phyloP scores from a whole-genome alignment of 2,888 invertebrate species.

The Tenodera sinensis region DNA sequence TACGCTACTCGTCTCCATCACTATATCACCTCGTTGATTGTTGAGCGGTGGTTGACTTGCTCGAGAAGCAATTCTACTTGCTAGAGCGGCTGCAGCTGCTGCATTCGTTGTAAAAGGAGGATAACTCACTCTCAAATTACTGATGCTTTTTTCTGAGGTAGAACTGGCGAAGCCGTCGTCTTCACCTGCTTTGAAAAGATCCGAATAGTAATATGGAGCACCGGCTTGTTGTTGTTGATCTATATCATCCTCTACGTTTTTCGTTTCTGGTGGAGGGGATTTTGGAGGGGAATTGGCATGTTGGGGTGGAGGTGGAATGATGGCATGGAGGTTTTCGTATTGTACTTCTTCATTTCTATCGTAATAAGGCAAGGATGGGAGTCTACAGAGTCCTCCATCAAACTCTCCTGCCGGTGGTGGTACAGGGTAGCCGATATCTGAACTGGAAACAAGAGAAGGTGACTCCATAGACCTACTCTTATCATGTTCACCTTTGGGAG shows the following conservation, averaged over 20 bases:
- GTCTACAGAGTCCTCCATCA: not conserved
- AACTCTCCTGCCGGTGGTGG: not conserved
- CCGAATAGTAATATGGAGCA: slow-evolving; percentile 85
- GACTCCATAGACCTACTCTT: not conserved
- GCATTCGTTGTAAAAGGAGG: not conserved
- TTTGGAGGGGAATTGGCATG: slow-evolving; percentile 9
- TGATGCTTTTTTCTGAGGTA: slow-evolving; percentile 28
- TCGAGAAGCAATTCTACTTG: not conserved
- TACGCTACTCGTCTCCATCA: slow-evolving; percentile 38
- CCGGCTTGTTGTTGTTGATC: slow-evolving; percentile 48
- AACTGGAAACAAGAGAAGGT: not conserved
- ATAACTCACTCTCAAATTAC: slow-evolving; percentile 8
- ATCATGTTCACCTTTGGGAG: not conserved
- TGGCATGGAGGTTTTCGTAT: slow-evolving; percentile 36
- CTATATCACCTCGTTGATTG: slow-evolving; percentile 63
- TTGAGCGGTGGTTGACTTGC: slow-evolving; percentile 50
- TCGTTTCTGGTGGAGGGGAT: not conserved
- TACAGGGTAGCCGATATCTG: not conserved
- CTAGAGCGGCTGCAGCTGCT: not conserved
- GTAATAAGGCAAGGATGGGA: not conserved
- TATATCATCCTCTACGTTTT: not conserved
- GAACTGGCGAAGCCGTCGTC: slow-evolving; percentile 32
- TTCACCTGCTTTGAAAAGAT: slow-evolving; percentile 48
- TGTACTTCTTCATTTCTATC: slow-evolving; percentile 32
- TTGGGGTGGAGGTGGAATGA: slow-evolving; percentile 33